Evolutionary conservation across 2,888 invertebrate genomes (phyloP).

Genomic region (Ornithoptera priamus): DNA sequence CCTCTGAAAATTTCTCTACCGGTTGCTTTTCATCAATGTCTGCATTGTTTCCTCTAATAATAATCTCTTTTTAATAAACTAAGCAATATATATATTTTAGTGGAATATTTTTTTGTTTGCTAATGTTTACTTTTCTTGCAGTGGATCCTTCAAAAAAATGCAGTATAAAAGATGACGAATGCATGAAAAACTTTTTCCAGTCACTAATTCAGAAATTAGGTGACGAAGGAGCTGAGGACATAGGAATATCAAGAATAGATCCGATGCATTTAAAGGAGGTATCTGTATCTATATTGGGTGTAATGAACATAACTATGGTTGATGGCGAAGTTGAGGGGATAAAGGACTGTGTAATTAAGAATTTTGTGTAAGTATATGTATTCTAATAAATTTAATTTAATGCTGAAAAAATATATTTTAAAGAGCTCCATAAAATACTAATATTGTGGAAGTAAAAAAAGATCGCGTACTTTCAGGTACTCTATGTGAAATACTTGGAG

Average conservation of each 20-base stretch:
- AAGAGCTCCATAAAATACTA: not conserved
- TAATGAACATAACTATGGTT: constrained; percentile 29
- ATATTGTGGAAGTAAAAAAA: not conserved
- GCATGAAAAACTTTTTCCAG: constrained; percentile 28
- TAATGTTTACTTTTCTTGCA: constrained; percentile 7
- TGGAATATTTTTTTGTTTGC: not conserved
- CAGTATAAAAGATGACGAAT: constrained; percentile 31
- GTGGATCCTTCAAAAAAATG: constrained; percentile 30
- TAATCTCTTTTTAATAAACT: not conserved
- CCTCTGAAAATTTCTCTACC: too few species aligned
- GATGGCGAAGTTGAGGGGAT: constrained; percentile 31
- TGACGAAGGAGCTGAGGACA: constrained; percentile 22
- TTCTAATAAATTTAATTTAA: not conserved
- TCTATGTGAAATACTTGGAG: too few species aligned
- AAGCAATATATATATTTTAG: not conserved
- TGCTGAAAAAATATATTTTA: not conserved
- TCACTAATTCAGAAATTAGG: constrained; percentile 11
- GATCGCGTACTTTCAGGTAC: too few species aligned
- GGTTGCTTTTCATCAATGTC: too few species aligned
- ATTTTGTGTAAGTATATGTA: constrained; percentile 26
- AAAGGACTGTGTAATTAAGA: constrained; percentile 29
- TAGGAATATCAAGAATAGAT: constrained; percentile 30
- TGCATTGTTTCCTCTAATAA: too few species aligned
- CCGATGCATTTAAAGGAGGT: constrained; percentile 32
- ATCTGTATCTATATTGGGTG: constrained; percentile 25